phyloP scores from a whole-genome alignment of 1,140 invertebrate genomes.

The Monomorium pharaonis region DNA sequence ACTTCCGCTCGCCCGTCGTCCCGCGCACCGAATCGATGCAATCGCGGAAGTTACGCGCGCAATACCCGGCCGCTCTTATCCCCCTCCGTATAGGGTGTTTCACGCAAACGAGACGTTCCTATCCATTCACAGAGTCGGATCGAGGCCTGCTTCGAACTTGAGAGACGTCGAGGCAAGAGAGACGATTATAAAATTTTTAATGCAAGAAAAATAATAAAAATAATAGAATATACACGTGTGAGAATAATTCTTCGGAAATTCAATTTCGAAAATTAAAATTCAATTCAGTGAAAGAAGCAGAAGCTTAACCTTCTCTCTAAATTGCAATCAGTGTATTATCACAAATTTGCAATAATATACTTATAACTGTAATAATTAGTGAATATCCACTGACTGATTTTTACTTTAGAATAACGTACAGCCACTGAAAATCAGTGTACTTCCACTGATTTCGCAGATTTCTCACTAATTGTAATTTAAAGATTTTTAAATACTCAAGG shows the following conservation, averaged over 20 bases:
- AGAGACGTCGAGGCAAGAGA: neutral
- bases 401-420: no score
- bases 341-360: no score
- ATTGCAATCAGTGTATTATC: no score
- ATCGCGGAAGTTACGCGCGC: conserved; percentile 55
- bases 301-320: no score
- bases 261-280: neutral
- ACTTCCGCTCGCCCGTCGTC: conserved; percentile 39
- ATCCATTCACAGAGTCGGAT: conserved; percentile 2
- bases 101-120: neutral
- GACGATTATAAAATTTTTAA: neutral
- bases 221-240: neutral
- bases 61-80: conserved; percentile 48
- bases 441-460: no score
- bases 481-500: neutral
- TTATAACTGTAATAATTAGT: no score
- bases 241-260: no score
- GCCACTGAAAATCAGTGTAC: no score
- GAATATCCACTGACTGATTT: no score
- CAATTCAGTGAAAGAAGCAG: no score
- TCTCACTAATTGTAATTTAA: no score
- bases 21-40: conserved; percentile 55
- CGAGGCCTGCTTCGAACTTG: neutral
- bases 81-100: conserved; percentile 29
- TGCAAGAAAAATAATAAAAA: neutral